A percentile compares a stretch with the other conserved stretches of the same genome.
phyloP scores from a whole-genome alignment of 2,113 vertebrate species.

The Platysternon megacephalum region DNA sequence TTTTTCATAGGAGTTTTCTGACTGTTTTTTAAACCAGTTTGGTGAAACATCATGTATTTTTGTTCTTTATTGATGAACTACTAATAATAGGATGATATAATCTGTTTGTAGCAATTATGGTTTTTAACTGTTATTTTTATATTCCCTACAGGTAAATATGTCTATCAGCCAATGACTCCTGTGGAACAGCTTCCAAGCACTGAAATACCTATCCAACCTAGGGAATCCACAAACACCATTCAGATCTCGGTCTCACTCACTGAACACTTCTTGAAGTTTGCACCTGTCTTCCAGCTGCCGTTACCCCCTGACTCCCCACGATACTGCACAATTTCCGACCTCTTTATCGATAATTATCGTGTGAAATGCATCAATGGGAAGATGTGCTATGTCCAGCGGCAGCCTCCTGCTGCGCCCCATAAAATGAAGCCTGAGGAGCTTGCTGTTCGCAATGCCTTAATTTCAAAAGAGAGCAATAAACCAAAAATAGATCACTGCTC shows the following conservation, averaged over 20 bases:
- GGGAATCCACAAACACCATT: conserved; percentile 87
- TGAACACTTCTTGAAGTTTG: conserved; percentile 92
- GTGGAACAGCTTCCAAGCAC: conserved; percentile 96
- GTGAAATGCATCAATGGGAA: conserved; percentile 98
- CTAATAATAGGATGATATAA: background rate
- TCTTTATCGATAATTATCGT: conserved; percentile 96
- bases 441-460: conserved; percentile 75
- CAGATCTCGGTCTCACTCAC: conserved; percentile 92
- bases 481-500: conserved; percentile 95
- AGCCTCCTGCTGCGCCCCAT: conserved; percentile 74
- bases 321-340: conserved; percentile 94
- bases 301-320: conserved; percentile 89
- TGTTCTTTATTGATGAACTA: background rate
- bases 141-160: conserved; percentile 89
- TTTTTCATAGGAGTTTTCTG: background rate
- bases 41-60: background rate
- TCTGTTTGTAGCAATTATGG: fast-evolving
- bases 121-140: background rate
- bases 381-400: conserved; percentile 98
- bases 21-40: background rate
- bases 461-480: conserved; percentile 83
- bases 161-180: conserved; percentile 98
- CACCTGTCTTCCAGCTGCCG: conserved; percentile 91
- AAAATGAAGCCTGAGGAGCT: conserved; percentile 69
- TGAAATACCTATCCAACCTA: conserved; percentile 82